Evolutionary conservation across 2,113 vertebrate genomes (phyloP).

Genomic region (Alethe castanea): DNA sequence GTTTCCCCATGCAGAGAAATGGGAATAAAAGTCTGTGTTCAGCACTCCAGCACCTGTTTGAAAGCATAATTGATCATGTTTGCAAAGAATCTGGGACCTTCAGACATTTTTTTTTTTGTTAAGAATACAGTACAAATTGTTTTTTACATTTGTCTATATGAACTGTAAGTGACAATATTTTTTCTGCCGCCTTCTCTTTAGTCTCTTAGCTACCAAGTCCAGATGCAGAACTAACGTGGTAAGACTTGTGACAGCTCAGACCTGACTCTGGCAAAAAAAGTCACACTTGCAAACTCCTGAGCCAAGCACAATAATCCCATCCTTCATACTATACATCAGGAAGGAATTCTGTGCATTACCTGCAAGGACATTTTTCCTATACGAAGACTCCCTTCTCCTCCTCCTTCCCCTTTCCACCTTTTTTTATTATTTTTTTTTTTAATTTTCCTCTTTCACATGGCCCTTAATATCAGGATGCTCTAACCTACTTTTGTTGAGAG

Average conservation of each 20-base stretch:
- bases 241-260: not conserved
- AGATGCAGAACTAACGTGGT: not conserved
- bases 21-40: not conserved
- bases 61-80: not conserved
- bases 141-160: not conserved
- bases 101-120: not conserved
- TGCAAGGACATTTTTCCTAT: not conserved
- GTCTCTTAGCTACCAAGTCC: accelerated
- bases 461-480: not conserved
- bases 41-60: not conserved
- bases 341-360: not conserved
- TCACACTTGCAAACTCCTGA: not conserved
- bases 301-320: not conserved
- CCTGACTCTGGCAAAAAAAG: not conserved
- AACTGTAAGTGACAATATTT: not conserved
- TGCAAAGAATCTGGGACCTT: not conserved
- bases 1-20: not conserved
- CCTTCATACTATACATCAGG: not conserved
- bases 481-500: constrained; percentile 42
- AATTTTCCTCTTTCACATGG: not conserved
- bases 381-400: not conserved
- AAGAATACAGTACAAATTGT: not conserved
- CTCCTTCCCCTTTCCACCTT: accelerated
- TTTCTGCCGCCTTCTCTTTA: not conserved
- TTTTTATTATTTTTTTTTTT: not conserved